These are phyloP conservation scores for human (Homo sapiens) DNA, from an alignment of 2,113 vertebrate species.

Conservation along the genomic window GRCh38 chr4:81462501-81463000, in stretches of 20 bases:
- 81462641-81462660: background rate
- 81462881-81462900: background rate
- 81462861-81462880: background rate
- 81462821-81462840: background rate
- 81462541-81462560: background rate
- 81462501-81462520: background rate
- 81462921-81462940: background rate
- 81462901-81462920: background rate
- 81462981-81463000: background rate
- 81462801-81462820: background rate
- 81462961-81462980: background rate
- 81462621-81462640: background rate
- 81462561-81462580: background rate
- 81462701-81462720: background rate
- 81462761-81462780: too few relatives aligned
- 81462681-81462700: background rate
- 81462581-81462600: background rate
- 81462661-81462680: background rate
- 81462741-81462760: background rate
- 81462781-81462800: background rate
- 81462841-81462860: background rate
- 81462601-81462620: background rate
- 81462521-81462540: background rate
- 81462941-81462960: background rate
- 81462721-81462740: background rate